Conservation (phyloP, 1,140 invertebrate genomes). For the Procambarus clarkii region DNA sequence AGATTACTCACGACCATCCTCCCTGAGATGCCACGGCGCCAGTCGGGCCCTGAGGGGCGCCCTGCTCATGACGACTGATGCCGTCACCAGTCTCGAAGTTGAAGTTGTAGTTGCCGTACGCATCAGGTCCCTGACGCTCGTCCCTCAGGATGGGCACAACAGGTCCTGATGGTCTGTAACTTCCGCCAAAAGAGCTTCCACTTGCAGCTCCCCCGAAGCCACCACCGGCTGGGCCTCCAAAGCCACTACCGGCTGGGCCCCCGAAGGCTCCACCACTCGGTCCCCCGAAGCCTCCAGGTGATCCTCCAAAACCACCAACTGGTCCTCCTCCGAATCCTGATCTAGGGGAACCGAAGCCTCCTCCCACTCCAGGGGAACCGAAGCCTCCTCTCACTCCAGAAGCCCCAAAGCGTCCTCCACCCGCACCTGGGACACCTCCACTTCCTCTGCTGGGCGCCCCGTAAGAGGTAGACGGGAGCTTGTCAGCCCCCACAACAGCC, state of each 20-base stretch:
- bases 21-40: slow-evolving; percentile 16
- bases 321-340: too few species aligned
- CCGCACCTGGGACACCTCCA: too few species aligned
- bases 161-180: slow-evolving; percentile 1
- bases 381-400: too few species aligned
- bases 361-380: too few species aligned
- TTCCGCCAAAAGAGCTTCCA: background rate
- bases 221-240: background rate
- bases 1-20: slow-evolving; percentile 37
- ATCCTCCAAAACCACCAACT: too few species aligned
- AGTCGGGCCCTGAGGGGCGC: slow-evolving; percentile 1
- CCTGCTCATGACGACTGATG: slow-evolving; percentile 31
- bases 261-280: background rate
- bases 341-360: too few species aligned
- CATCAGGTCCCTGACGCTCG: slow-evolving; percentile 40
- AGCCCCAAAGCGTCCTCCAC: too few species aligned
- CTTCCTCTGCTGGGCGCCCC: too few species aligned
- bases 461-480: too few species aligned
- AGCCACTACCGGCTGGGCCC: background rate
- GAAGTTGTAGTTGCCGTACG: slow-evolving; percentile 45
- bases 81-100: slow-evolving; percentile 46
- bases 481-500: too few species aligned
- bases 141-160: slow-evolving; percentile 41
- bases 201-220: background rate
- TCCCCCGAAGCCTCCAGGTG: too few species aligned